These are phyloP conservation scores for Silurus glanis DNA, from an alignment of 2,113 vertebrate species.

Conservation along the genomic window DNA sequence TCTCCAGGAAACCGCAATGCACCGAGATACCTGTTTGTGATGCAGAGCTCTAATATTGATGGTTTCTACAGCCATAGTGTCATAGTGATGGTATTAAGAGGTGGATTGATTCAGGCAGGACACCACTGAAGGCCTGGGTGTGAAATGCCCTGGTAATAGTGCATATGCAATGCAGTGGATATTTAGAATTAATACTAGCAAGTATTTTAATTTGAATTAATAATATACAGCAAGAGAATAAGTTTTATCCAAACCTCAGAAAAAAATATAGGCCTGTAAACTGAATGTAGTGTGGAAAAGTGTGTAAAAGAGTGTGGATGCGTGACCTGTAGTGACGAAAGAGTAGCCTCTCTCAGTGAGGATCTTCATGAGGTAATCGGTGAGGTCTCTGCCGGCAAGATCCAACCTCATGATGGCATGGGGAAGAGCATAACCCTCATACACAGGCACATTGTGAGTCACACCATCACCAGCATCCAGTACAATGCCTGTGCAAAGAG, in stretches of 20 bases:
- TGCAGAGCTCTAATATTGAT: too few relatives aligned
- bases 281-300: background rate
- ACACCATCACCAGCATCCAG: slow-evolving; percentile 42
- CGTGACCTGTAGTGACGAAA: slow-evolving; percentile 56
- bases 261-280: background rate
- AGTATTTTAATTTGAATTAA: too few relatives aligned
- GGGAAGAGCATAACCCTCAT: slow-evolving; percentile 57
- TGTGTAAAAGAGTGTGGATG: background rate
- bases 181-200: too few relatives aligned
- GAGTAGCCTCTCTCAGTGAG: slow-evolving; percentile 60
- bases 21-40: too few relatives aligned
- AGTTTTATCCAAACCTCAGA: background rate
- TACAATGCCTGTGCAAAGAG: slow-evolving; percentile 50
- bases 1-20: too few relatives aligned
- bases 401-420: slow-evolving; percentile 60
- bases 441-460: slow-evolving; percentile 37
- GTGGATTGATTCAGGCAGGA: too few relatives aligned
- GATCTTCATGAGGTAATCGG: slow-evolving; percentile 61
- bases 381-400: slow-evolving; percentile 57
- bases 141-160: too few relatives aligned
- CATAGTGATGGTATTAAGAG: too few relatives aligned
- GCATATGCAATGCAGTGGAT: too few relatives aligned
- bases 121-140: too few relatives aligned
- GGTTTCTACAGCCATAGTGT: too few relatives aligned
- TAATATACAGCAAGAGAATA: too few relatives aligned